Conservation (phyloP, 2,797 vertebrate species). For the Euthynnus affinis region DNA sequence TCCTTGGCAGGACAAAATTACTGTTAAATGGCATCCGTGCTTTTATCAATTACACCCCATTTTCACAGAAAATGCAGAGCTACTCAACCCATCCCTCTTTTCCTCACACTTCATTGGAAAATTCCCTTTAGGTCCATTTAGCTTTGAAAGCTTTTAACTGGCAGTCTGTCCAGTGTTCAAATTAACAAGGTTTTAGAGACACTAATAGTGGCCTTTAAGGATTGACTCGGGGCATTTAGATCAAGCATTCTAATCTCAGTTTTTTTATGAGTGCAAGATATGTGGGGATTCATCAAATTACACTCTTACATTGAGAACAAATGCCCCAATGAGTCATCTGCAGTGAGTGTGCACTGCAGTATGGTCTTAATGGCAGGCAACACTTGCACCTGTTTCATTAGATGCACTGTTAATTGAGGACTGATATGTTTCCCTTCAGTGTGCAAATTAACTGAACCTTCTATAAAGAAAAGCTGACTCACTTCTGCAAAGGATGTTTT, state of each 20-base stretch:
- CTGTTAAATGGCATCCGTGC: slow-evolving; percentile 37
- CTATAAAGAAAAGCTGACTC: slow-evolving; percentile 42
- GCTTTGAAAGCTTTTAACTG: slow-evolving; percentile 72
- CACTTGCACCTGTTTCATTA: slow-evolving; percentile 69
- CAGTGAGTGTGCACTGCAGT: slow-evolving; percentile 36
- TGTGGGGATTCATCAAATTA: slow-evolving; percentile 51
- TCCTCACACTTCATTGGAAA: slow-evolving; percentile 69
- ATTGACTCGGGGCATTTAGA: slow-evolving; percentile 47
- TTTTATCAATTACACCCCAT: slow-evolving; percentile 57
- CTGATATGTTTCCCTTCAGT: slow-evolving; percentile 48
- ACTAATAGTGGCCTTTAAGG: slow-evolving; percentile 75
- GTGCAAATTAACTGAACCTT: slow-evolving; percentile 55
- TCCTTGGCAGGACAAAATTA: slow-evolving; percentile 17
- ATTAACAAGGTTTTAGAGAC: slow-evolving; percentile 75
- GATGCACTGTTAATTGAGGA: slow-evolving; percentile 52
- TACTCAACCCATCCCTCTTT: slow-evolving; percentile 44
- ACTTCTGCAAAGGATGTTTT: background rate
- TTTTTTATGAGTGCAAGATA: slow-evolving; percentile 31
- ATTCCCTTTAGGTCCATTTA: slow-evolving; percentile 73
- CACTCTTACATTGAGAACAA: slow-evolving; percentile 44
- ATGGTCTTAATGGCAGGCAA: slow-evolving; percentile 44
- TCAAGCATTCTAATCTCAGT: slow-evolving; percentile 30
- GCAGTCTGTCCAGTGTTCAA: slow-evolving; percentile 56
- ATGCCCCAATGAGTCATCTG: slow-evolving; percentile 52
- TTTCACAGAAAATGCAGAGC: slow-evolving; percentile 52